phyloP scores from a whole-genome alignment of 2,888 invertebrate genomes.

The Andrena fulva region DNA sequence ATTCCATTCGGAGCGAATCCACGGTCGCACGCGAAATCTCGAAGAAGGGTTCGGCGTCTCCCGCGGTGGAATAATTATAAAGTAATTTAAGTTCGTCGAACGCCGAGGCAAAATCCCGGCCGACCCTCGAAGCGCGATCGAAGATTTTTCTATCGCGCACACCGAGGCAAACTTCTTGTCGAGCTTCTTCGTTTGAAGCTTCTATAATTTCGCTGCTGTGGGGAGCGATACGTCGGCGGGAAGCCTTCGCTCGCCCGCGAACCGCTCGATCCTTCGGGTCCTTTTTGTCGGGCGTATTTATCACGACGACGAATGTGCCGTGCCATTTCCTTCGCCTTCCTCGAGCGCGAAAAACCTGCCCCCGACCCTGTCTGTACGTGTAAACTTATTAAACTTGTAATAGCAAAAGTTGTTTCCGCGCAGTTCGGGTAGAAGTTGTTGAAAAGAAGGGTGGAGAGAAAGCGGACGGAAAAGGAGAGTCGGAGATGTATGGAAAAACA shows the following conservation, averaged over 20 bases:
- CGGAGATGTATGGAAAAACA: not conserved
- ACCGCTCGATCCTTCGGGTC: slow-evolving; percentile 1
- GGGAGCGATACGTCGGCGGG: slow-evolving; percentile 37
- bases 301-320: slow-evolving; percentile 54
- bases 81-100: slow-evolving; percentile 47
- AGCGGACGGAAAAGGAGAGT: not conserved
- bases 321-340: slow-evolving; percentile 39
- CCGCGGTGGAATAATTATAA: slow-evolving; percentile 33
- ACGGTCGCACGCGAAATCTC: not conserved
- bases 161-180: slow-evolving; percentile 10
- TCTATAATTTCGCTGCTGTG: slow-evolving; percentile 37
- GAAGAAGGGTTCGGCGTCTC: not conserved
- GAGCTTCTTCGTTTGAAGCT: slow-evolving; percentile 36
- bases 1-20: not conserved
- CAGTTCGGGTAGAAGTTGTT: slow-evolving; percentile 40
- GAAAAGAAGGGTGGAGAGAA: slow-evolving; percentile 23
- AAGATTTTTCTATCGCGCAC: slow-evolving; percentile 21
- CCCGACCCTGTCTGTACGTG: slow-evolving; percentile 62
- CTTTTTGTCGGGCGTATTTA: slow-evolving; percentile 57
- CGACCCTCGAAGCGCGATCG: slow-evolving; percentile 31
- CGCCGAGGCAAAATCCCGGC: not conserved
- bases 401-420: slow-evolving; percentile 79
- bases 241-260: slow-evolving; percentile 22
- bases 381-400: slow-evolving; percentile 84
- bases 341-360: slow-evolving; percentile 27